phyloP scores from a whole-genome alignment of 2,797 vertebrate species.

The Orestias chungarensis region DNA sequence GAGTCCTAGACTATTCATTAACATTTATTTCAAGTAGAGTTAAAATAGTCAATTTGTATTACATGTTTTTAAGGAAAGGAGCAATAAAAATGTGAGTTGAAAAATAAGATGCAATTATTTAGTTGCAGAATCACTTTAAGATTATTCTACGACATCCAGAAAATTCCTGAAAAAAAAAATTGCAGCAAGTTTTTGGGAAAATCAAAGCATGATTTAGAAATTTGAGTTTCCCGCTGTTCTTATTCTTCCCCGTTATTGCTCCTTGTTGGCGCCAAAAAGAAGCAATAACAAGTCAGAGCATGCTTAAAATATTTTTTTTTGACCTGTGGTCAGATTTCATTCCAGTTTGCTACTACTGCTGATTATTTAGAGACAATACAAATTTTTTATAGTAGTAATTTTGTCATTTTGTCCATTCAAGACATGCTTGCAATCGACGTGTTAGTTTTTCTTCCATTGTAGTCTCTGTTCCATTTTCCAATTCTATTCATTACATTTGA shows the following conservation, averaged over 20 bases:
- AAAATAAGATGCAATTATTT: no score
- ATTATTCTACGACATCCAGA: conserved; percentile 18
- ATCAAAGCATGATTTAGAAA: conserved; percentile 28
- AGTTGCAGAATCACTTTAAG: conserved; percentile 15
- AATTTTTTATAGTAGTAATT: conserved; percentile 16
- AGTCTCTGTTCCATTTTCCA: not conserved
- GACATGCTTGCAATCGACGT: conserved; percentile 38
- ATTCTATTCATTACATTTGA: not conserved
- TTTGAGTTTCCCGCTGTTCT: conserved; percentile 41
- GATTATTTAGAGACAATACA: conserved; percentile 9
- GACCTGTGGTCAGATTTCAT: conserved; percentile 55
- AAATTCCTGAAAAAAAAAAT: conserved; percentile 9
- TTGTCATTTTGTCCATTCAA: conserved; percentile 12
- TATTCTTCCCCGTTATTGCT: conserved; percentile 40
- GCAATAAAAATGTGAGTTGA: no score
- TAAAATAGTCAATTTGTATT: no score
- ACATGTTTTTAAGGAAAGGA: no score
- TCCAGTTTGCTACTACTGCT: conserved; percentile 10
- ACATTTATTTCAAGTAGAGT: no score
- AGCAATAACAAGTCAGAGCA: conserved; percentile 71
- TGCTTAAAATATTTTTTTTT: conserved; percentile 65
- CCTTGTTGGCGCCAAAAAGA: conserved; percentile 57
- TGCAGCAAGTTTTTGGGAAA: conserved; percentile 26
- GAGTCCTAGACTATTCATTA: no score
- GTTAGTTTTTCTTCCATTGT: conserved; percentile 7